phyloP scores from a whole-genome alignment of 2,797 vertebrate species.

The Pipistrellus pygmaeus region DNA sequence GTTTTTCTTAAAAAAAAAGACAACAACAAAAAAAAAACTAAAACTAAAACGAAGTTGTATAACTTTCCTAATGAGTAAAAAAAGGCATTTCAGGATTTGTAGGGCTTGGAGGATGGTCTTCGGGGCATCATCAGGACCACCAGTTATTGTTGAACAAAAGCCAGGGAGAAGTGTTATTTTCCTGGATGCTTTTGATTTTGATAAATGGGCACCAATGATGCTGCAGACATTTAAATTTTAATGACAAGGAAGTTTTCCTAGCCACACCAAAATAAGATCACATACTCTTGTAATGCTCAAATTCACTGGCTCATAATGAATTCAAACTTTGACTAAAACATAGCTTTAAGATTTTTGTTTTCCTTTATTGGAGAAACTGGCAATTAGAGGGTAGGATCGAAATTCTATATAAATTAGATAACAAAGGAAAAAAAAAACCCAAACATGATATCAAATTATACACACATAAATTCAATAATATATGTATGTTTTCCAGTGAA shows the following conservation, averaged over 20 bases:
- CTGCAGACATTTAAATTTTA: not conserved
- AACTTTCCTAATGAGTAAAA: not conserved
- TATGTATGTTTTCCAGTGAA: not conserved
- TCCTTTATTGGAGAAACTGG: not conserved
- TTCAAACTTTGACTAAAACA: conserved; percentile 35
- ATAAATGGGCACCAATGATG: not conserved
- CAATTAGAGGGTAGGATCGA: not conserved
- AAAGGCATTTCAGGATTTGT: not conserved
- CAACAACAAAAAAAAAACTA: not conserved
- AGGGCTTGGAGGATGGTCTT: not conserved
- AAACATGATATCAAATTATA: not conserved
- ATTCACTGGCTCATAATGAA: not conserved
- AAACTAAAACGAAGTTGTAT: not conserved
- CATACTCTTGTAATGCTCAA: not conserved
- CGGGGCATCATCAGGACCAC: not conserved
- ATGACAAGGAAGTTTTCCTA: not conserved
- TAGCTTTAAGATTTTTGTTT: conserved; percentile 9
- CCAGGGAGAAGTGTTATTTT: not conserved
- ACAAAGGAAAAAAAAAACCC: not conserved
- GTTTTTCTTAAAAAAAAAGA: not conserved
- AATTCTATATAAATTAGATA: conserved; percentile 1
- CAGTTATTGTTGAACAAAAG: not conserved
- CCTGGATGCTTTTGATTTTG: not conserved
- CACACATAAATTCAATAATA: not conserved
- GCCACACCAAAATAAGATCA: not conserved